A percentile compares a stretch with the other conserved stretches of the same genome.
phyloP scores from a whole-genome alignment of 2,888 invertebrate genomes.

The Stictocephala bisonia region DNA sequence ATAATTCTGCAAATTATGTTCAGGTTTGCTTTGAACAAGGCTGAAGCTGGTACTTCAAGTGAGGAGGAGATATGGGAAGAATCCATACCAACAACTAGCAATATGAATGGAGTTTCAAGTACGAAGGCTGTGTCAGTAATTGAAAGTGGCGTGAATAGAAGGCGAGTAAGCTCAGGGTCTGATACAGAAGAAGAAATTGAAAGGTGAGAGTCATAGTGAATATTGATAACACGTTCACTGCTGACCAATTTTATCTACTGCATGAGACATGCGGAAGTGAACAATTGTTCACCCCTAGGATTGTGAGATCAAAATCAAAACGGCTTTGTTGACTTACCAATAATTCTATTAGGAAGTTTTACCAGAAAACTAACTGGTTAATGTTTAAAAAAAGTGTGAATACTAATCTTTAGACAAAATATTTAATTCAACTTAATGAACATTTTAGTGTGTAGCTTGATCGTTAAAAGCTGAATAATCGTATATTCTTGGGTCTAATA shows the following conservation, averaged over 20 bases:
- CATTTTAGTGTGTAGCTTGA: no score
- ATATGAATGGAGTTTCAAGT: conserved; percentile 23
- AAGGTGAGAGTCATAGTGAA: no score
- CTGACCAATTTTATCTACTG: no score
- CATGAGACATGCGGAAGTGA: no score
- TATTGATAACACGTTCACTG: no score
- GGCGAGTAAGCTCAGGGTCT: conserved; percentile 59
- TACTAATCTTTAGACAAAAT: no score
- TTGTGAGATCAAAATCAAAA: no score
- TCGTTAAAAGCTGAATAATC: no score
- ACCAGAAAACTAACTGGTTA: background rate
- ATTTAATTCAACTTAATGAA: no score
- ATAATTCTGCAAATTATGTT: no score
- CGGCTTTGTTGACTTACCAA: background rate
- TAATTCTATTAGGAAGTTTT: background rate
- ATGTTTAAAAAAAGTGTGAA: background rate
- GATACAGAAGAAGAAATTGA: conserved; percentile 76
- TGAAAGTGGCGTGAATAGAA: conserved; percentile 54
- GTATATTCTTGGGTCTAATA: background rate
- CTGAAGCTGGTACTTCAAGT: conserved; percentile 64
- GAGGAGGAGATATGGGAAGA: conserved; percentile 68
- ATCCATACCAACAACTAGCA: conserved; percentile 53
- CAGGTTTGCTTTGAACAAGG: conserved; percentile 70
- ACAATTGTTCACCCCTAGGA: no score
- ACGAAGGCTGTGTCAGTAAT: background rate